These are phyloP conservation scores for Bombus cullumanus DNA, from an alignment of 1,140 invertebrate species.

Conservation along the genomic window DNA sequence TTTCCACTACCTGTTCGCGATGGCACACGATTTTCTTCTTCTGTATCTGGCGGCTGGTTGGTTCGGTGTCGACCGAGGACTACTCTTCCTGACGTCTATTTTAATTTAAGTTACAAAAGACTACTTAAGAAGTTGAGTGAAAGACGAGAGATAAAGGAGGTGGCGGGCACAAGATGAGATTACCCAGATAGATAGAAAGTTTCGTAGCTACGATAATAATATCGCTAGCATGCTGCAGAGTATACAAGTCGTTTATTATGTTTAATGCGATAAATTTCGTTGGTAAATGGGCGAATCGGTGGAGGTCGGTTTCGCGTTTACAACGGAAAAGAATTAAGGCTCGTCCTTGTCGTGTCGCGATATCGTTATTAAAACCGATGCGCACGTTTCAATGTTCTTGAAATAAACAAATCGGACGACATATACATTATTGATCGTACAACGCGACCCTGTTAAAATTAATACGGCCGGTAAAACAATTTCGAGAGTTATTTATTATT, in stretches of 20 bases:
- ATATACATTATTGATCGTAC: constrained; percentile 27
- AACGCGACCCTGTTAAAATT: not conserved
- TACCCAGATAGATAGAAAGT: constrained; percentile 64
- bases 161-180: constrained; percentile 58
- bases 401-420: constrained; percentile 36
- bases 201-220: constrained; percentile 59
- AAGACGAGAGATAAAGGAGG: constrained; percentile 59
- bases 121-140: constrained; percentile 54
- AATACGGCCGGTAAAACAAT: constrained; percentile 36
- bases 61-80: not conserved
- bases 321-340: constrained; percentile 19
- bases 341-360: not conserved
- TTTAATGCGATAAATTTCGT: constrained; percentile 49
- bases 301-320: not conserved
- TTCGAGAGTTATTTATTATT: constrained; percentile 45
- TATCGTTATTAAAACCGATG: constrained; percentile 24
- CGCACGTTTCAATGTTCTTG: constrained; percentile 1
- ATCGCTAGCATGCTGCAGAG: constrained; percentile 36
- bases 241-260: constrained; percentile 49
- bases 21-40: not conserved
- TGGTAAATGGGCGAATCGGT: constrained; percentile 27
- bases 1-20: not conserved
- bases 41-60: not conserved
- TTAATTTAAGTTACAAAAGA: constrained; percentile 67
- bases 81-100: constrained; percentile 47